These are phyloP conservation scores for Cyprinus carpio DNA, from an alignment of 2,113 vertebrate species.

Conservation along the genomic window DNA sequence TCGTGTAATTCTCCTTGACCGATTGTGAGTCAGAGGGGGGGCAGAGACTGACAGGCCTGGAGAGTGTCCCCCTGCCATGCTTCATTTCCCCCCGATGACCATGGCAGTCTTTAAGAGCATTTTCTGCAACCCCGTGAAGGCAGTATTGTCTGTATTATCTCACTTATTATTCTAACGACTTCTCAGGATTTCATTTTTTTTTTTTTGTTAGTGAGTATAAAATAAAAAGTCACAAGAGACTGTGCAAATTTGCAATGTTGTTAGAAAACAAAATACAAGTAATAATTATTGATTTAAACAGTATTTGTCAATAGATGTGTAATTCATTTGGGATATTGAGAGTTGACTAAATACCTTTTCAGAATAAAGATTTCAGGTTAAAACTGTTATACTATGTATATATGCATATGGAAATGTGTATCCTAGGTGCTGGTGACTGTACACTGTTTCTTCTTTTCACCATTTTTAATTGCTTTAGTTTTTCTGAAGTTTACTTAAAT, in stretches of 20 bases:
- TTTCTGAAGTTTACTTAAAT: not conserved
- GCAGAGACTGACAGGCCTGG: constrained; percentile 12
- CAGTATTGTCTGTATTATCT: constrained; percentile 1
- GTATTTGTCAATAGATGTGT: too few relatives aligned
- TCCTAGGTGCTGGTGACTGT: not conserved
- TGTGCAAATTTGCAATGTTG: not conserved
- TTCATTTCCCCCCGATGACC: constrained; percentile 35
- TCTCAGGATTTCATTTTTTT: not conserved
- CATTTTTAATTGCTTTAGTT: not conserved
- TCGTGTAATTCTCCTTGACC: constrained; percentile 47
- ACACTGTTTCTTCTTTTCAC: not conserved
- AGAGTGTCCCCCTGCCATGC: constrained; percentile 42
- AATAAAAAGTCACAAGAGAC: not conserved
- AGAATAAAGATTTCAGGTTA: too few relatives aligned
- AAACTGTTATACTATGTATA: too few relatives aligned
- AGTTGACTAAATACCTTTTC: too few relatives aligned
- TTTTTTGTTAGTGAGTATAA: not conserved
- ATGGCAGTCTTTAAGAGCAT: not conserved
- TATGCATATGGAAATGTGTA: too few relatives aligned
- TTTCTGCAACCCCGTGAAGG: constrained; percentile 18
- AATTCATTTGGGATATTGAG: too few relatives aligned
- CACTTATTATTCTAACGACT: not conserved
- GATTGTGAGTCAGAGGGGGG: constrained; percentile 31
- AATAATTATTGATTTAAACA: too few relatives aligned
- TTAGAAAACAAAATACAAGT: not conserved